Base-by-base conservation (phyloP, 1,140 invertebrate species). In the Cardiocondyla obscurior region DNA sequence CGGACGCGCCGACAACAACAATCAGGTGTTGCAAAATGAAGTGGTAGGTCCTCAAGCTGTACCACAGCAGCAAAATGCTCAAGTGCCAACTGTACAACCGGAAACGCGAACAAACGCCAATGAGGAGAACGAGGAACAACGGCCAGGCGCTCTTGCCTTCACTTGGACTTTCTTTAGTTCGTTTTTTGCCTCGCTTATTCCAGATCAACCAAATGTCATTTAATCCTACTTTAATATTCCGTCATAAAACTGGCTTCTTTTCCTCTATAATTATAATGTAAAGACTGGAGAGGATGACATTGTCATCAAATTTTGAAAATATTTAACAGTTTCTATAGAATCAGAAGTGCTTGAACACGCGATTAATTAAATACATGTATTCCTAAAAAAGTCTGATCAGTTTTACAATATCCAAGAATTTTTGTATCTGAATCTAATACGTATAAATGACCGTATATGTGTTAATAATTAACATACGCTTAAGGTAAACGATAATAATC, bases 121-220 rank as follows among this genome's bases (percentile, higher is more conserved):
- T 74, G 90, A 94, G 46, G 91, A 92, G 69, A 92, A 89, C 82
- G 95, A 94, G 73, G 93, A 94, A 62, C 91, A 95, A 90, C 90
- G 95, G 91, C 96, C 96, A 39, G 96, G 96, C 1, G 91, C 95
- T 51, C 92, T 96, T 7, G 95, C 95, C n/a, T 94, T 96, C 6
- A 95, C 96, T 4, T 96, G 96, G 96, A 96, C 96, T 88, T 96
- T 97, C 87, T 95, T 97, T 81, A 95, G 96, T 7, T 96, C 96
- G 28, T 97, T 97, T 92, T 97, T 97, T 88, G 95, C 96, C 1
- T 97, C 97, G 0, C 94, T 97, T 25, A 96, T 97, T 90, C 97
- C 97, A 3, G 96, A 97, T 86, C 95, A 96, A 86, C 96, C 95
- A 69, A 95, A 95, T 86, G 94, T 95, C 83, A 92, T 95, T 69